Evolutionary conservation across 64 coral and sea anemone genomes (phyloP).

Genomic region (Montipora efflorescens): DNA sequence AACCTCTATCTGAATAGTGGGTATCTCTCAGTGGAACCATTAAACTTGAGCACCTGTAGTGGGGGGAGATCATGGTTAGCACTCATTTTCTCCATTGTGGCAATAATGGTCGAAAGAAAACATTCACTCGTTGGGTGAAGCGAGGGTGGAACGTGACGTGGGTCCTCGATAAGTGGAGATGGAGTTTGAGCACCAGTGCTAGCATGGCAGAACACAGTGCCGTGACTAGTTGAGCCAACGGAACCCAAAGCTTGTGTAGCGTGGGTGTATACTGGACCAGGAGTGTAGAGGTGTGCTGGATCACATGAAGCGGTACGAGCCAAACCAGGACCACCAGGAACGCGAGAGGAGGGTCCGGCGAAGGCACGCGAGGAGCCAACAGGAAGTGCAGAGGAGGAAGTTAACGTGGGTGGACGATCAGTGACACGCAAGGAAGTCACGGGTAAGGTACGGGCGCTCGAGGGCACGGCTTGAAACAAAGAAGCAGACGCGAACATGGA

Average conservation of each 20-base stretch:
- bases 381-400: not conserved
- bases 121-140: not conserved
- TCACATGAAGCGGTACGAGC: not conserved
- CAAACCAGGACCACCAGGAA: not conserved
- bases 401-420: not conserved
- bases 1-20: not conserved
- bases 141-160: not conserved
- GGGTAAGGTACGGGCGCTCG: not conserved
- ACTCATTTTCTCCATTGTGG: slow-evolving; percentile 39
- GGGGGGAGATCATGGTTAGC: not conserved
- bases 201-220: not conserved
- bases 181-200: not conserved
- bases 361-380: not conserved
- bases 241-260: not conserved
- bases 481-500: not conserved
- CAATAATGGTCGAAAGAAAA: not conserved
- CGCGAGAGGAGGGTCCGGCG: not conserved
- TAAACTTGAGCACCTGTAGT: slow-evolving; percentile 27
- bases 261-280: not conserved
- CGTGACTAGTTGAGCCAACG: not conserved
- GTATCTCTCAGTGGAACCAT: slow-evolving; percentile 13
- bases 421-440: not conserved
- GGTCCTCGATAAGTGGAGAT: not conserved
- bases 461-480: not conserved
- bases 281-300: not conserved